These are phyloP conservation scores for Holothuria scabra DNA, from an alignment of 53 echinoderm and acorn worm species.

Conservation along the genomic window DNA sequence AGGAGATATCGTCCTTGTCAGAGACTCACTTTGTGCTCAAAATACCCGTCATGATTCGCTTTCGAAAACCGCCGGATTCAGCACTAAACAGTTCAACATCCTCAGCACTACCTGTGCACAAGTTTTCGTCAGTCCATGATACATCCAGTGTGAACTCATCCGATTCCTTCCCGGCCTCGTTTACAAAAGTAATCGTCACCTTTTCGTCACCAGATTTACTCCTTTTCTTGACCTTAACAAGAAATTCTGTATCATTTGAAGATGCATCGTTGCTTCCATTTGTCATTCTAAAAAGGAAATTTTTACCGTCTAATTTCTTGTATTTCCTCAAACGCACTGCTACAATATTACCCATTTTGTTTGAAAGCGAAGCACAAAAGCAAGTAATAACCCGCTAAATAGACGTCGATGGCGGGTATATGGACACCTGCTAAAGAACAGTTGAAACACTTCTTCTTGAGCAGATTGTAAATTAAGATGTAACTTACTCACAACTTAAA, in stretches of 20 bases:
- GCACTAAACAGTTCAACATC: slow-evolving; percentile 1
- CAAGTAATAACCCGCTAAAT: too few species aligned
- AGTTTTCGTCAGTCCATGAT: neutral
- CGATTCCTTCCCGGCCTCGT: neutral
- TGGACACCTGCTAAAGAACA: too few species aligned
- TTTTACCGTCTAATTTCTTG: slow-evolving; percentile 4
- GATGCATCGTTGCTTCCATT: neutral
- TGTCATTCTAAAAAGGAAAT: slow-evolving; percentile 20
- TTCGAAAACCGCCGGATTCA: neutral
- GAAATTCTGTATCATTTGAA: neutral
- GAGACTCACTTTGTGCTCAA: neutral
- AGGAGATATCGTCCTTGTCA: too few species aligned
- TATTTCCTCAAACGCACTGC: neutral
- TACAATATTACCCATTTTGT: slow-evolving; percentile 7
- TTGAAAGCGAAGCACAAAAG: neutral
- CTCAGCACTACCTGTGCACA: neutral
- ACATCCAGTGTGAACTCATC: slow-evolving; percentile 13
- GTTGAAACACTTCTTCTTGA: too few species aligned
- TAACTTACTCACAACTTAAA: too few species aligned
- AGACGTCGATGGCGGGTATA: too few species aligned
- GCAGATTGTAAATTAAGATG: too few species aligned
- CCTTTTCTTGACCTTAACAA: neutral
- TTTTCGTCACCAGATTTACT: neutral
- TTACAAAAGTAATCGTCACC: neutral
- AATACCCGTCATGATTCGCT: neutral